Evolutionary conservation across 2,888 invertebrate species (phyloP).

Genomic region (Limnephilus auricula): DNA sequence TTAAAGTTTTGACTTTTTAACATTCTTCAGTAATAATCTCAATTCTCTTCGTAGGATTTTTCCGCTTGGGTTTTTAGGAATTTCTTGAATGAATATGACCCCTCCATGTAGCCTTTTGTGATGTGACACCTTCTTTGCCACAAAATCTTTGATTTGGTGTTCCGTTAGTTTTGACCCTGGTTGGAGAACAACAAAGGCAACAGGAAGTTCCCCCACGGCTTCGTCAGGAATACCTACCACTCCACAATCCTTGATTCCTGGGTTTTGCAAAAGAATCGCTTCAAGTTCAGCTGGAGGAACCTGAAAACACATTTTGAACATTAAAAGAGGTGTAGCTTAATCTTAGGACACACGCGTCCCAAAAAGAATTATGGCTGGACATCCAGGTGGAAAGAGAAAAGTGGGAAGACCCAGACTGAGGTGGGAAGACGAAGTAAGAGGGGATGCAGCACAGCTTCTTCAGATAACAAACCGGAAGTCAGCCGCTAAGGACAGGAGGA

Average conservation of each 20-base stretch:
- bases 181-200: conserved; percentile 86
- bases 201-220: conserved; percentile 84
- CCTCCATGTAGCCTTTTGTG: conserved; percentile 84
- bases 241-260: conserved; percentile 85
- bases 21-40: conserved; percentile 72
- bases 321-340: background rate
- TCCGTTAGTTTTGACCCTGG: conserved; percentile 75
- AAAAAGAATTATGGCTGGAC: too few relatives aligned
- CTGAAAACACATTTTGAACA: conserved; percentile 69
- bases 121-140: conserved; percentile 73
- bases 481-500: too few relatives aligned
- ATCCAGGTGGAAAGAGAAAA: too few relatives aligned
- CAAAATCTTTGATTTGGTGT: conserved; percentile 78
- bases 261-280: conserved; percentile 84
- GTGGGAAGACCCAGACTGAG: too few relatives aligned
- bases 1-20: conserved; percentile 6
- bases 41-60: conserved; percentile 82
- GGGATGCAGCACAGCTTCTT: too few relatives aligned
- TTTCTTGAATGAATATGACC: conserved; percentile 80
- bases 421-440: too few relatives aligned
- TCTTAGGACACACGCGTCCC: too few relatives aligned
- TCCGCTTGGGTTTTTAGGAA: conserved; percentile 84
- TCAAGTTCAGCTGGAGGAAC: conserved; percentile 93
- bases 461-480: too few relatives aligned
- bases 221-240: conserved; percentile 89